phyloP scores from a whole-genome alignment of 2,797 vertebrate species.

The Chelonia mydas region DNA sequence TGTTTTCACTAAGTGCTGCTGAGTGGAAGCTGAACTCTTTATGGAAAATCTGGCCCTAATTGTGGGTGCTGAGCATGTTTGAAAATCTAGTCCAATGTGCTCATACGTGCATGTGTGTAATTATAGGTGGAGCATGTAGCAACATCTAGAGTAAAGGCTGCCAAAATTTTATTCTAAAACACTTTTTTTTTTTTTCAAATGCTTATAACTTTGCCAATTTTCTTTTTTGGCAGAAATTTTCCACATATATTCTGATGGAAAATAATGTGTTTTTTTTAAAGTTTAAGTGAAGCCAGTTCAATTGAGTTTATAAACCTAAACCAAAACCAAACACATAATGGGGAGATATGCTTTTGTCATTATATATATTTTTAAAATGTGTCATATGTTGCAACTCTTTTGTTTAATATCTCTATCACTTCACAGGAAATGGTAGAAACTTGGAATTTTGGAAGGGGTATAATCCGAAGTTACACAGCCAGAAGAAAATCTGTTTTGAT shows the following conservation, averaged over 20 bases:
- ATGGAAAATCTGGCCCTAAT: not conserved
- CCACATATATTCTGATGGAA: not conserved
- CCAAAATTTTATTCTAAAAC: not conserved
- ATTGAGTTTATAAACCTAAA: not conserved
- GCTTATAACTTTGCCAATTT: not conserved
- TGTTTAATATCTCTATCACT: not conserved
- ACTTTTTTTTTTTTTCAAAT: not conserved
- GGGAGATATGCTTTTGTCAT: not conserved
- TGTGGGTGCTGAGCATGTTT: not conserved
- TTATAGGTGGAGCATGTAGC: not conserved
- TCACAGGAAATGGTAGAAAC: not conserved
- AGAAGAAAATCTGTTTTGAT: slow-evolving; percentile 47
- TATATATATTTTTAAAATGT: not conserved
- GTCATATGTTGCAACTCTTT: not conserved
- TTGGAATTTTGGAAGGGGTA: not conserved
- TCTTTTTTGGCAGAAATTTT: not conserved
- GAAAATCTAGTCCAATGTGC: not conserved
- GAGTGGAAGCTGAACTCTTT: not conserved
- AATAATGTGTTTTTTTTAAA: not conserved
- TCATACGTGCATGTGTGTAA: not conserved
- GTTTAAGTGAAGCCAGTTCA: not conserved
- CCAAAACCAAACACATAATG: not conserved
- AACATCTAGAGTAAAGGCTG: not conserved
- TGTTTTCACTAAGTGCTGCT: not conserved
- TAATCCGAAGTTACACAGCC: not conserved